Base-by-base conservation (phyloP, 2,797 vertebrate genomes). In the Benthosema pterotum region DNA sequence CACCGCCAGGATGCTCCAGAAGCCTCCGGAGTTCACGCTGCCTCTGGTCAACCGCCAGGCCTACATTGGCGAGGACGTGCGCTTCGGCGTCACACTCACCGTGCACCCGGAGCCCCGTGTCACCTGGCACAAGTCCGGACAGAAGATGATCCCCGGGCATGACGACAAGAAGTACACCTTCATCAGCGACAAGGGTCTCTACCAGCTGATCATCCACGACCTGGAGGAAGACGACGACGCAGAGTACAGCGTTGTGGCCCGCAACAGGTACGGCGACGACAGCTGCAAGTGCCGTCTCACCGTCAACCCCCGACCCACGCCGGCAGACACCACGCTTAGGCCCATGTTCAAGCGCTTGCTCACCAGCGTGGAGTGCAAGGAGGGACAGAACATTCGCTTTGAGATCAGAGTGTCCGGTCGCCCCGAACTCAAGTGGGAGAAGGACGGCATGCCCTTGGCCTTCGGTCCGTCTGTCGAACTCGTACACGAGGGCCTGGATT, bases 261-360 rank as follows among this genome's bases (percentile, higher is more conserved):
- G 94, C 57, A 99, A 99, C 84, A 95, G 93, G 81, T 97, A 93
- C 0, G 98, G 98, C 0, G 98, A 99, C 54, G 98, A 99, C 83
- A 98, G 95, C 88, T 99, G 98, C 83, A 99, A 99, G 88, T 96
- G 96, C 69, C 97, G 94, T 69, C 90, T 99, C 28, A 96, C 94
- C 0, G 92, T 99, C 47, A 90, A 93, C 69, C 94, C 95, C 0
- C 95, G 96, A 54, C 97, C 96, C 15, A 94, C 95, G 80, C 94
- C 96, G 62, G 92, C 95, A 80, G 98, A 96, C 48, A 94, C 93
- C 47, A 99, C 96, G 1, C 77, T 99, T 67, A 95, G 98, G 80
- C 98, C 98, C 65, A 99, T 99, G 98, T 99, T 99, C 85, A 99
- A 99, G 90, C 95, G 98, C 12, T 81, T 99, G 45, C 92, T 99